A percentile compares a stretch with the other conserved stretches of the same genome.
Evolutionary conservation across 2,888 invertebrate species (phyloP).

Genomic region (Cetonia aurata): DNA sequence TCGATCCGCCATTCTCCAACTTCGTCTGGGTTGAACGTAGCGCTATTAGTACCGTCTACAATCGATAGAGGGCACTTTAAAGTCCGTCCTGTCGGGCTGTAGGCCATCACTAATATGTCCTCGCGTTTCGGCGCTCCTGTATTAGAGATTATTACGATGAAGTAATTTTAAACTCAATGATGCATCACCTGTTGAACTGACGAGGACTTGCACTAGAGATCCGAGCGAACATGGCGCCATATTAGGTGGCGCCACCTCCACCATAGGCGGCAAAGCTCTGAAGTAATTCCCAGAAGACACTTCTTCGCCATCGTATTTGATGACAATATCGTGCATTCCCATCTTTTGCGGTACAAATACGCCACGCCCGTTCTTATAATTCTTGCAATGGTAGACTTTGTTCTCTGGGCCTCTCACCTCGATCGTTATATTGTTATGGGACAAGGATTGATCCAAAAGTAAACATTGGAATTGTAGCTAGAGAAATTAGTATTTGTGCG

Average conservation of each 20-base stretch:
- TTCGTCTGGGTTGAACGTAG: constrained; percentile 97
- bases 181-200: constrained; percentile 76
- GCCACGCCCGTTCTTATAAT: constrained; percentile 78
- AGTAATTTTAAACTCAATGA: neutral
- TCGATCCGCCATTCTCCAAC: constrained; percentile 98
- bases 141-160: neutral
- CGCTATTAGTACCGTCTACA: constrained; percentile 91
- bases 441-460: constrained; percentile 71
- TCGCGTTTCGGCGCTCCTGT: constrained; percentile 81
- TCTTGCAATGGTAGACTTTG: constrained; percentile 65
- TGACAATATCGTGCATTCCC: constrained; percentile 89
- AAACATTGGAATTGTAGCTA: constrained; percentile 86
- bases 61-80: constrained; percentile 86
- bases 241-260: constrained; percentile 90
- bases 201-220: constrained; percentile 94
- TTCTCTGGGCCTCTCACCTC: constrained; percentile 64
- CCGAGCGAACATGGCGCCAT: constrained; percentile 97
- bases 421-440: constrained; percentile 61
- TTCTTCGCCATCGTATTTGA: constrained; percentile 71
- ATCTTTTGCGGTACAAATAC: constrained; percentile 90
- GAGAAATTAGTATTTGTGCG: constrained; percentile 53
- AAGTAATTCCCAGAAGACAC: constrained; percentile 77
- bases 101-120: constrained; percentile 92
- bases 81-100: constrained; percentile 88
- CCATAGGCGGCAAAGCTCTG: constrained; percentile 87